A percentile compares a stretch with the other conserved stretches of the same genome.
Conservation (phyloP, 2,113 vertebrate genomes). For the Megalops atlanticus region DNA sequence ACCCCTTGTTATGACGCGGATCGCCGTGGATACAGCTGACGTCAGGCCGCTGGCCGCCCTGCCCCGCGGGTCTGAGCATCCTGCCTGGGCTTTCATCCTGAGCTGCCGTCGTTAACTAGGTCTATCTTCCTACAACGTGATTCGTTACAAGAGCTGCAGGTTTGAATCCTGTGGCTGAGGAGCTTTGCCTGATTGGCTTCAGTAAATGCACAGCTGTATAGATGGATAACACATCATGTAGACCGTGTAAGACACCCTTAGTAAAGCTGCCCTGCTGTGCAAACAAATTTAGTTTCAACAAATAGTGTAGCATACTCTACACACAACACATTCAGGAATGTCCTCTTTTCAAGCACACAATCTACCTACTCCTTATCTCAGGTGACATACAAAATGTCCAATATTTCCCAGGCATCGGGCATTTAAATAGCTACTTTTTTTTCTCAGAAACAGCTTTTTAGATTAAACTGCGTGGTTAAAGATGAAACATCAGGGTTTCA, state of each 20-base stretch:
- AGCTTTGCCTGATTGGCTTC: background rate
- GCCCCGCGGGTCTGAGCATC: background rate
- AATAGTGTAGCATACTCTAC: background rate
- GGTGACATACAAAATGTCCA: background rate
- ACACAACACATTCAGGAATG: background rate
- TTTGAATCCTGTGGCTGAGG: background rate
- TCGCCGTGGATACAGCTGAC: conserved; percentile 16
- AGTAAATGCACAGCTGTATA: background rate
- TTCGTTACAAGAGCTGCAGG: background rate
- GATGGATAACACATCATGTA: background rate
- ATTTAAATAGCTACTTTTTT: background rate
- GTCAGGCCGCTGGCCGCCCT: background rate
- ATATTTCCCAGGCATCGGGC: background rate
- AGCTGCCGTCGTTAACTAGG: too few species aligned
- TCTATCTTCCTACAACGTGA: background rate
- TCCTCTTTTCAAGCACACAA: background rate
- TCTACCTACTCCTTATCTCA: background rate
- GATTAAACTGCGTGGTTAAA: too few species aligned
- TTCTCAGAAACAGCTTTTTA: too few species aligned
- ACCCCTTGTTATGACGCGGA: conserved; percentile 4
- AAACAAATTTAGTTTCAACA: background rate
- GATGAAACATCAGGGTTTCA: too few species aligned
- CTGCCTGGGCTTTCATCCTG: background rate
- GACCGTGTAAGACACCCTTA: background rate
- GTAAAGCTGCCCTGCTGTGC: background rate